A percentile compares a stretch with the other conserved stretches of the same genome.
These are phyloP conservation scores for Pteria penguin DNA, from an alignment of 2,888 invertebrate species.

Conservation along the genomic window DNA sequence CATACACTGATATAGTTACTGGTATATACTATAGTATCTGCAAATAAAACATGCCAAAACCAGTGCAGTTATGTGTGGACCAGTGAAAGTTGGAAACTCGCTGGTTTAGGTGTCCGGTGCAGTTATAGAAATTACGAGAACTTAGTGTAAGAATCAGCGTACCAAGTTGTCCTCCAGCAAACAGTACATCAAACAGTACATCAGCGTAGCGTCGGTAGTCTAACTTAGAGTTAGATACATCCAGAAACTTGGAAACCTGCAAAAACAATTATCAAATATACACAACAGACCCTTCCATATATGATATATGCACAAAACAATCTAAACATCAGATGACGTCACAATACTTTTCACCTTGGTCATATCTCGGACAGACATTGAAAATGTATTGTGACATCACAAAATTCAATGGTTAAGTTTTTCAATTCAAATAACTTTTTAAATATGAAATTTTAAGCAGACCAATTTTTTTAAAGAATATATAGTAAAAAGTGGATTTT, in stretches of 20 bases:
- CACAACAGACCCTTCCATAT: neutral
- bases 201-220: conserved; percentile 99
- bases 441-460: neutral
- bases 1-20: too few species aligned
- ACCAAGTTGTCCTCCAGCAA: conserved; percentile 97
- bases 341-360: too few species aligned
- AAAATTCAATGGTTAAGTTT: neutral
- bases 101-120: too few species aligned
- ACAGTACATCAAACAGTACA: conserved; percentile 97
- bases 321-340: neutral
- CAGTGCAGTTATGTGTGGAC: too few species aligned
- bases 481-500: too few species aligned
- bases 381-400: too few species aligned
- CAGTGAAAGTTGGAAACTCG: too few species aligned
- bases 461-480: neutral
- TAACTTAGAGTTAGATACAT: conserved; percentile 95
- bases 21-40: too few species aligned
- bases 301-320: neutral
- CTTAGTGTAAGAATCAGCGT: too few species aligned
- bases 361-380: too few species aligned
- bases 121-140: too few species aligned
- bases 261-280: conserved; percentile 37
- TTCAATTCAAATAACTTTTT: neutral
- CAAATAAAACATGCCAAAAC: too few species aligned
- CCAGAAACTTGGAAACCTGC: conserved; percentile 95